Evolutionary conservation across 2,113 vertebrate species (phyloP).

Genomic region (Phalacrocorax carbo): DNA sequence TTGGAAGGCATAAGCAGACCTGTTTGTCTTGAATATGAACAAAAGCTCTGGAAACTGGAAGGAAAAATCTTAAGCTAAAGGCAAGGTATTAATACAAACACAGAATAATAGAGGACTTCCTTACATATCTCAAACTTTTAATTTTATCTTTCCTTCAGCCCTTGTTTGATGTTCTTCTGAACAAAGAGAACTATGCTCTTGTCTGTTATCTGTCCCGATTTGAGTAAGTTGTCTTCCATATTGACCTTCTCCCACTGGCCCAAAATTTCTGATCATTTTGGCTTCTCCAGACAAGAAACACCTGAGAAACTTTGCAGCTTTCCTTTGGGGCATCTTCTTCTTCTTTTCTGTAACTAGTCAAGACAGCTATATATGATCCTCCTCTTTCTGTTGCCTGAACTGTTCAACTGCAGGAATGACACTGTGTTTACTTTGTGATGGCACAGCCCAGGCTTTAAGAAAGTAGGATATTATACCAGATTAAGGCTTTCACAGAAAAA

Average conservation of each 20-base stretch:
- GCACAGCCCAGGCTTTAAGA: not conserved
- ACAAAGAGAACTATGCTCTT: not conserved
- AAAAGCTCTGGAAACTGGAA: not conserved
- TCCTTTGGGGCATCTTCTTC: not conserved
- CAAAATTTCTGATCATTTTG: not conserved
- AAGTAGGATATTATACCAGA: not conserved
- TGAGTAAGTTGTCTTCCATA: not conserved
- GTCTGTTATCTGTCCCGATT: not conserved
- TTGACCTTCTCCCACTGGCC: not conserved
- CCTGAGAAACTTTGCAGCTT: not conserved
- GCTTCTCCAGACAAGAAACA: not conserved
- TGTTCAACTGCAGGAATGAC: not conserved
- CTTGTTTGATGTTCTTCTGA: not conserved
- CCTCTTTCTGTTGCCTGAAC: not conserved
- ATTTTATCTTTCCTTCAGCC: not conserved
- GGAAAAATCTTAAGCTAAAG: not conserved
- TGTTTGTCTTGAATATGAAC: not conserved
- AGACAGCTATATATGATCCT: not conserved
- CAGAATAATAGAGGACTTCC: not conserved
- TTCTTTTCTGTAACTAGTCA: not conserved
- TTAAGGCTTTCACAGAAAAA: not conserved
- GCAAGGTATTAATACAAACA: not conserved
- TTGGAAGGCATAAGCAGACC: not conserved
- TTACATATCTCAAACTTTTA: not conserved
- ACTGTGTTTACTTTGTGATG: not conserved